Base-by-base conservation (phyloP, 2,113 vertebrate species). In the Forbesichthys agassizii region DNA sequence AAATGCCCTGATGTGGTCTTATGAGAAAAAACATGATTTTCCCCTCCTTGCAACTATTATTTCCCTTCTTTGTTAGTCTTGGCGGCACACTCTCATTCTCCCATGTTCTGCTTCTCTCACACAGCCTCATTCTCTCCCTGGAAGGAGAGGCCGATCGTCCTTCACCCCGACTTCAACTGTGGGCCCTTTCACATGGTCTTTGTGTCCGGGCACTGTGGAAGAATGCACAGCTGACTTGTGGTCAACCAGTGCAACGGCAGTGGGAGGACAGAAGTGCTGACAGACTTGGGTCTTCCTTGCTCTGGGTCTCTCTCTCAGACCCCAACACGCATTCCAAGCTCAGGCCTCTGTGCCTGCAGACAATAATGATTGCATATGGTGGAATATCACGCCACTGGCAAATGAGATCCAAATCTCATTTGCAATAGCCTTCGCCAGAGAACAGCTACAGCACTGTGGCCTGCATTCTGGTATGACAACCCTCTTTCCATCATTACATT, bases 201-300 rank as follows among this genome's bases (percentile, higher is more conserved):
- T 73, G 60, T 62, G 68, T 68, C 55, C 36, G 27, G 63, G 60
- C 73, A 58, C 12, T 66, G 78, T 66, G 61, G 52, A 85, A 77
- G 75, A 79, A 84, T 73, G 66, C 59, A 51, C 73, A 48, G 59
- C 60, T 71, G 80, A 84, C 76, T 78, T 71, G 68, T 48, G 13
- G 78, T 69, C 71, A 66, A 80, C 62, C 77, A 81, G 79, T 89
- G 67, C 62, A 85, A 71, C 74, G 82, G 83, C 76, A 75, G 88
- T 83, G 77, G 86, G 86, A 77, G 84, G 82, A 84, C 83, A 83
- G 84, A 85, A 86, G 75, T 78, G 83, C 88, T 87, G 88, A 90
- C 77, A 66, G 71, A 89, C 81, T 86, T 69, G 80, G 80, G 79
- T 69, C 72, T 33, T 55, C 33, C 42, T 42, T 13, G 16, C 52